These are phyloP conservation scores for Caradrina clavipalpis DNA, from an alignment of 2,888 invertebrate genomes.

Conservation along the genomic window DNA sequence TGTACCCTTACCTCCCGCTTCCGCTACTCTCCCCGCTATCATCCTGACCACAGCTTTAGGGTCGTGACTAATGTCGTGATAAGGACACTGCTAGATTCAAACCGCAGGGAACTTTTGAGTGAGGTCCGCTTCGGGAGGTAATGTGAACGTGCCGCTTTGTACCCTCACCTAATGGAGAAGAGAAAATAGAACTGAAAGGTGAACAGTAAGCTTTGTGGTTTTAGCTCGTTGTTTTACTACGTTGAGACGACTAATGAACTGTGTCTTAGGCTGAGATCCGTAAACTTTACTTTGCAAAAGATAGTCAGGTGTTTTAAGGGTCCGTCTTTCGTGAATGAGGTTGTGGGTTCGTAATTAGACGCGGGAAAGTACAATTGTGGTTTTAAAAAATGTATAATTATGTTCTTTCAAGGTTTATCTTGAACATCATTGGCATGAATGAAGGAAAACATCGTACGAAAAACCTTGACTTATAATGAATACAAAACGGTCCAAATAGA, in stretches of 20 bases:
- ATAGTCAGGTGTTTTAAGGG: too few species aligned
- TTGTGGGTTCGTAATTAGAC: too few species aligned
- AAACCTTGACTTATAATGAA: too few species aligned
- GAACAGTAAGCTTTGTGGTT: conserved; percentile 27
- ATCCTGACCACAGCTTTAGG: background rate
- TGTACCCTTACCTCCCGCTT: background rate
- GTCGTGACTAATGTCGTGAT: conserved; percentile 28
- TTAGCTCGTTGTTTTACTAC: conserved; percentile 4
- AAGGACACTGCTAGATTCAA: conserved; percentile 23
- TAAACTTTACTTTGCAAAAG: background rate
- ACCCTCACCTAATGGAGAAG: conserved; percentile 14
- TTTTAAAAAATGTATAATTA: too few species aligned
- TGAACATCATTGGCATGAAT: too few species aligned
- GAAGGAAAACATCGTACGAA: too few species aligned
- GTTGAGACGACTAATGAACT: conserved; percentile 18
- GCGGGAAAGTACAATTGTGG: too few species aligned
- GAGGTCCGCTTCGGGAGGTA: conserved; percentile 17
- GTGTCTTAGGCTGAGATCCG: background rate
- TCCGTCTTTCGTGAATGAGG: too few species aligned
- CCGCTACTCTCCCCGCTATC: background rate
- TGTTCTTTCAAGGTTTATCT: too few species aligned
- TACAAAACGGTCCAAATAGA: too few species aligned
- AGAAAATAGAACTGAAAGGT: conserved; percentile 33
- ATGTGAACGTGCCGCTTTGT: conserved; percentile 30
- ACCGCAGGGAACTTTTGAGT: conserved; percentile 43